phyloP scores from a whole-genome alignment of 2,797 vertebrate genomes.

The Notamacropus eugenii region DNA sequence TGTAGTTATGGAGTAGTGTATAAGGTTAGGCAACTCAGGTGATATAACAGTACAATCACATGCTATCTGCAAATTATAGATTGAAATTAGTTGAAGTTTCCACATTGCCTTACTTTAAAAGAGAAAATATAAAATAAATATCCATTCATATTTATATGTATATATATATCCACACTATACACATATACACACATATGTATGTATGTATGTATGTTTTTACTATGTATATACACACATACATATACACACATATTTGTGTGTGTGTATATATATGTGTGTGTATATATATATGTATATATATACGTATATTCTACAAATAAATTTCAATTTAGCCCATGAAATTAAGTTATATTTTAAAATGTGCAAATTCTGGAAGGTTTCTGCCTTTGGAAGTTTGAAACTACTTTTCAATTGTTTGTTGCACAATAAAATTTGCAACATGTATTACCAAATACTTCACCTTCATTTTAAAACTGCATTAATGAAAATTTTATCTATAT shows the following conservation, averaged over 20 bases:
- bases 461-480: not conserved
- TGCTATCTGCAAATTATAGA: not conserved
- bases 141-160: not conserved
- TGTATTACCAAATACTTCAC: not conserved
- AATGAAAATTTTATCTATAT: not conserved
- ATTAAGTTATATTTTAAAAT: not conserved
- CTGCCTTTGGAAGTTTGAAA: not conserved
- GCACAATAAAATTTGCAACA: not conserved
- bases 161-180: no score
- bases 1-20: not conserved
- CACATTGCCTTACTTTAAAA: not conserved
- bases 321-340: not conserved
- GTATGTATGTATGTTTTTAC: no score
- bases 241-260: no score
- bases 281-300: no score
- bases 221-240: no score
- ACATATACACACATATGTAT: no score
- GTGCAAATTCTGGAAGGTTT: not conserved
- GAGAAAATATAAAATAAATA: not conserved
- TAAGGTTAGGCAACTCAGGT: no score
- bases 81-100: not conserved
- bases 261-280: no score
- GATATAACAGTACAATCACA: not conserved
- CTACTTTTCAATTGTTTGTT: not conserved
- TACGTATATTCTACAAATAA: not conserved